Evolutionary conservation across 2,113 vertebrate species (phyloP), one percentile per base, ranked within the genome.

Genomic region (Rousettus leschenaultii): DNA sequence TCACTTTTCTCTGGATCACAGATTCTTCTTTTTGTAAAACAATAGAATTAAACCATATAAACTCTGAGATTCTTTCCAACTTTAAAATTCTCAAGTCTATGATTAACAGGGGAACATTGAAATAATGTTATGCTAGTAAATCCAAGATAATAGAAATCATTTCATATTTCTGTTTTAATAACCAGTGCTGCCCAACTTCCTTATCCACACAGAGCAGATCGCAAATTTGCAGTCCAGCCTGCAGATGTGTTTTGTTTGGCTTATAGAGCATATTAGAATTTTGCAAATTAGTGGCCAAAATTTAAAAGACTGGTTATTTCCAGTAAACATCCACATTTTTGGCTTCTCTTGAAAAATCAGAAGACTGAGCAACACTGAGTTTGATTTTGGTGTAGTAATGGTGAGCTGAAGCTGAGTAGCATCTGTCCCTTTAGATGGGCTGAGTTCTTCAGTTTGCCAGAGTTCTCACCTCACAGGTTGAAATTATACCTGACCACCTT

Each of bases 111-210:
- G 77, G 82, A 94, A 28, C 55, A 77, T 85, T 70, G 77, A 96
- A 96, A 88, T 94, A 96, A 86, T 91, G 38, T 82, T 94, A 85
- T 91, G 66, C 43, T 94, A 63, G 87, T 96, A 92, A 96, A 88
- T 95, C 61, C 35, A 88, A 77, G 71, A 96, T 96, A 92, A 87
- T 24, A 73, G 21, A 86, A 95, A 79, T 87, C 35, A 88, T 94
- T 96, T 90, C 55, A 21, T 63, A 86, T 88, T 96, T 97, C 95
- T 82, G 59, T 97, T 55, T 87, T 68, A 90, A 61, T 89, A 94
- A 88, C 33, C 22, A 90, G 91, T 7, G 28, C 75, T 82, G n/a
- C 35, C 80, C 33, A 82, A 77, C 35, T 82, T 35, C 82, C 68
- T 92, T 16, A 86, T 94, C 65, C 48, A 61, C 84, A 89, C 3